Conservation (phyloP, 2,888 invertebrate species). For the Ormyrus pomaceus region DNA sequence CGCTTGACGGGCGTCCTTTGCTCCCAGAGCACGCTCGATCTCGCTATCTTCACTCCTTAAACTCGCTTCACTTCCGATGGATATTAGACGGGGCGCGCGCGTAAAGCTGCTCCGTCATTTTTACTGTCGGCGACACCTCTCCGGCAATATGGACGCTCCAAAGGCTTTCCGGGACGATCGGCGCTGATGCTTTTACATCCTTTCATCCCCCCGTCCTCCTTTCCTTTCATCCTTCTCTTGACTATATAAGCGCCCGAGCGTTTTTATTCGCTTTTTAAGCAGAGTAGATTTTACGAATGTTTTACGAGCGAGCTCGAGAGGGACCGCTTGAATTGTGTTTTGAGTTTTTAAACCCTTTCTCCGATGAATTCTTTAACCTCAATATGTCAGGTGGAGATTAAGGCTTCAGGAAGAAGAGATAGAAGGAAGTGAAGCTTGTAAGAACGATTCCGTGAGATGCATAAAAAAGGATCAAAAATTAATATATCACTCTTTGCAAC, state of each 20-base stretch:
- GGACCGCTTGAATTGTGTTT: background rate
- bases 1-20: constrained; percentile 50
- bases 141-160: too few relatives aligned
- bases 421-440: too few relatives aligned
- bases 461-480: too few relatives aligned
- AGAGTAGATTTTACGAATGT: constrained; percentile 24
- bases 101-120: constrained; percentile 49
- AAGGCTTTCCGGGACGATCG: constrained; percentile 13
- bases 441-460: too few relatives aligned
- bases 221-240: background rate
- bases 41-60: constrained; percentile 62
- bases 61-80: constrained; percentile 48
- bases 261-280: too few relatives aligned
- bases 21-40: constrained; percentile 58
- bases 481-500: too few relatives aligned
- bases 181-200: constrained; percentile 19
- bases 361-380: background rate
- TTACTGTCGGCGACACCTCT: constrained; percentile 25
- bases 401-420: too few relatives aligned
- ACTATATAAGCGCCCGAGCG: too few relatives aligned
- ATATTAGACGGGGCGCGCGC: constrained; percentile 42
- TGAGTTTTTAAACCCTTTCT: background rate
- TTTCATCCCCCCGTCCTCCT: background rate
- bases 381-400: background rate
- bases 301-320: background rate